Evolutionary conservation across 2,888 invertebrate species (phyloP).

Genomic region (Hymenopus coronatus): DNA sequence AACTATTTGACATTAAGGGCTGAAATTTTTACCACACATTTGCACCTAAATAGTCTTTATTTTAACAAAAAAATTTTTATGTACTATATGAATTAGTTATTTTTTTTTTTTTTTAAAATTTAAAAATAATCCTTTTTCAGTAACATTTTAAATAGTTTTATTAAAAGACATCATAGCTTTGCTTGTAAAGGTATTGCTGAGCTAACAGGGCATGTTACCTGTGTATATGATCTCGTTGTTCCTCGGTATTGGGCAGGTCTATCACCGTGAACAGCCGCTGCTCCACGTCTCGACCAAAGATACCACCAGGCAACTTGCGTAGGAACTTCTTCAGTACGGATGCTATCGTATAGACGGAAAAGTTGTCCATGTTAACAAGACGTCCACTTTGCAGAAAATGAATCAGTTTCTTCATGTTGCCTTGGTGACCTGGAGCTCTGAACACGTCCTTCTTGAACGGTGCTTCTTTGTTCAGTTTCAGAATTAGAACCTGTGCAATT

Average conservation of each 20-base stretch:
- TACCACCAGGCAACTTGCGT: slow-evolving; percentile 93
- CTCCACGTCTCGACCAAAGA: slow-evolving; percentile 91
- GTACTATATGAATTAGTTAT: too few species aligned
- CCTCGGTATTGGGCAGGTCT: slow-evolving; percentile 73
- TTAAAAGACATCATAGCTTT: too few species aligned
- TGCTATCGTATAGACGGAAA: slow-evolving; percentile 96
- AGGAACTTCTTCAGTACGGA: slow-evolving; percentile 98
- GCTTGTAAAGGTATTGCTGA: too few species aligned
- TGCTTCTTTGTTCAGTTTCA: slow-evolving; percentile 93
- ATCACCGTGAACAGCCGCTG: slow-evolving; percentile 86
- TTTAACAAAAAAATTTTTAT: too few species aligned
- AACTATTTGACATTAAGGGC: too few species aligned
- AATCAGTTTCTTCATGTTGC: slow-evolving; percentile 89
- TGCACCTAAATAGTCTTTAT: too few species aligned
- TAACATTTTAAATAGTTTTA: too few species aligned
- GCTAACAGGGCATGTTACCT: slow-evolving; percentile 63
- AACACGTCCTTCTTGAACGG: slow-evolving; percentile 91
- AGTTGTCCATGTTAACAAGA: slow-evolving; percentile 89
- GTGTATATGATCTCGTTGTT: slow-evolving; percentile 89
- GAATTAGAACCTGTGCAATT: slow-evolving; percentile 69
- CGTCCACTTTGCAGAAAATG: slow-evolving; percentile 81
- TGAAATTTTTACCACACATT: too few species aligned
- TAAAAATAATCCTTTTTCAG: too few species aligned
- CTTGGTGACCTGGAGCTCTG: slow-evolving; percentile 92
- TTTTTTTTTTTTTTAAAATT: too few species aligned